Percentiles rank a stretch among this genome's conserved stretches.
These are phyloP conservation scores for Corythoichthys haematopterus DNA, from an alignment of 2,113 vertebrate species.

Conservation along the genomic window DNA sequence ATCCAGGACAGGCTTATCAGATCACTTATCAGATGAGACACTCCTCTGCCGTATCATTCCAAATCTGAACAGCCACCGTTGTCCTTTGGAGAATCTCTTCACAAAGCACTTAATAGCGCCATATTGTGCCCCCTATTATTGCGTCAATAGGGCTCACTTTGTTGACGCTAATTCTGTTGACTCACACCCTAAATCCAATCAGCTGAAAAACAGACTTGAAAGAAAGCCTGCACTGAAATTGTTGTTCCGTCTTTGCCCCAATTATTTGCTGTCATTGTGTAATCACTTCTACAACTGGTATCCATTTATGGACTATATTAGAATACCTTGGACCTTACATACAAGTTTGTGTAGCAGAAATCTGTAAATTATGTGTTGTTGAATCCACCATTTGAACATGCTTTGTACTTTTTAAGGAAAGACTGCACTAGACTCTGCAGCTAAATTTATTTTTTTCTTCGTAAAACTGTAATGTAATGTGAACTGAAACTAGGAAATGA, in stretches of 20 bases:
- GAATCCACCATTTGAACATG: slow-evolving; percentile 23
- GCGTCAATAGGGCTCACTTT: slow-evolving; percentile 43
- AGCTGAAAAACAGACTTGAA: slow-evolving; percentile 17
- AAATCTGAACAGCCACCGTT: slow-evolving; percentile 51
- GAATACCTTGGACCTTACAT: neutral
- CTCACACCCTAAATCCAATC: slow-evolving; percentile 38
- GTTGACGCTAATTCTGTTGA: slow-evolving; percentile 39
- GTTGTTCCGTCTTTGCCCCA: neutral
- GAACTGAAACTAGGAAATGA: slow-evolving; percentile 10
- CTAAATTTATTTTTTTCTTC: slow-evolving; percentile 1
- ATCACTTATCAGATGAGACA: slow-evolving; percentile 44
- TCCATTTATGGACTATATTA: neutral
- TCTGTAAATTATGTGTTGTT: slow-evolving; percentile 17
- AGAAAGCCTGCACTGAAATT: neutral
- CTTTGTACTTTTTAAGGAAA: slow-evolving; percentile 20
- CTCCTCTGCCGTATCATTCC: slow-evolving; percentile 35
- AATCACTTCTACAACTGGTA: neutral
- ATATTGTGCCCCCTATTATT: slow-evolving; percentile 52
- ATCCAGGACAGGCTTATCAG: slow-evolving; percentile 44
- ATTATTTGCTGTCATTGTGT: neutral
- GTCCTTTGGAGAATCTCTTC: slow-evolving; percentile 50
- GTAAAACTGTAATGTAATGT: neutral
- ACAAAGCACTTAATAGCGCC: slow-evolving; percentile 56
- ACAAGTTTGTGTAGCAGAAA: neutral
- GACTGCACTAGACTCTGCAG: slow-evolving; percentile 29